Percentiles rank a stretch among this genome's conserved stretches.
These are phyloP conservation scores for Trichosurus vulpecula DNA, from an alignment of 2,797 vertebrate genomes.

Conservation along the genomic window DNA sequence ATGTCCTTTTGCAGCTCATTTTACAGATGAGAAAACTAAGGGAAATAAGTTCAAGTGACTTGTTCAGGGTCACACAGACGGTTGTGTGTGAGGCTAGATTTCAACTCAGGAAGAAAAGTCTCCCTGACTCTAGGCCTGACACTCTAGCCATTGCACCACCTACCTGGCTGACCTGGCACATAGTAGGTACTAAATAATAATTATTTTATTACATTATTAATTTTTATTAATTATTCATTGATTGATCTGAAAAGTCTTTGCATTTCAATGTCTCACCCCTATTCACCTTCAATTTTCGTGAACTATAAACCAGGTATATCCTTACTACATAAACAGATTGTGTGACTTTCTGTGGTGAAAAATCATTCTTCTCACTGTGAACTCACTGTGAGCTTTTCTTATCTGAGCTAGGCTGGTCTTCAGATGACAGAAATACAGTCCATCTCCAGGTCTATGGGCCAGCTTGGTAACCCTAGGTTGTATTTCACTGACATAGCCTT, in stretches of 20 bases:
- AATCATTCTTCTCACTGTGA: not conserved
- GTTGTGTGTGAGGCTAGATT: not conserved
- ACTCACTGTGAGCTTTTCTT: not conserved
- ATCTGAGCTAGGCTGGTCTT: not conserved
- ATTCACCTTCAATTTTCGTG: not conserved
- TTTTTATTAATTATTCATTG: not conserved
- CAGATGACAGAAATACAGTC: not conserved
- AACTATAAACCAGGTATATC: not conserved
- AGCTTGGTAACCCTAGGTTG: not conserved
- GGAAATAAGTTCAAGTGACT: not conserved
- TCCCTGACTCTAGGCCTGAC: not conserved
- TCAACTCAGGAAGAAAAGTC: not conserved
- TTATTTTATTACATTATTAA: too few species aligned
- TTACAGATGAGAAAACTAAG: not conserved
- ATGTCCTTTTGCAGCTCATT: not conserved
- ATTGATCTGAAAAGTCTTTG: not conserved
- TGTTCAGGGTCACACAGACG: not conserved
- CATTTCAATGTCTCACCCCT: not conserved
- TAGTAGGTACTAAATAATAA: not conserved
- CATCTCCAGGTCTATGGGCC: not conserved
- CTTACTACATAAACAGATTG: not conserved
- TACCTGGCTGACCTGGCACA: not conserved
- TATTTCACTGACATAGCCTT: not conserved
- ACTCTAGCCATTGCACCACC: not conserved
- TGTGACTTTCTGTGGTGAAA: not conserved